phyloP scores from a whole-genome alignment of 2,797 vertebrate genomes.

The Microctenopoma steveboyesi region DNA sequence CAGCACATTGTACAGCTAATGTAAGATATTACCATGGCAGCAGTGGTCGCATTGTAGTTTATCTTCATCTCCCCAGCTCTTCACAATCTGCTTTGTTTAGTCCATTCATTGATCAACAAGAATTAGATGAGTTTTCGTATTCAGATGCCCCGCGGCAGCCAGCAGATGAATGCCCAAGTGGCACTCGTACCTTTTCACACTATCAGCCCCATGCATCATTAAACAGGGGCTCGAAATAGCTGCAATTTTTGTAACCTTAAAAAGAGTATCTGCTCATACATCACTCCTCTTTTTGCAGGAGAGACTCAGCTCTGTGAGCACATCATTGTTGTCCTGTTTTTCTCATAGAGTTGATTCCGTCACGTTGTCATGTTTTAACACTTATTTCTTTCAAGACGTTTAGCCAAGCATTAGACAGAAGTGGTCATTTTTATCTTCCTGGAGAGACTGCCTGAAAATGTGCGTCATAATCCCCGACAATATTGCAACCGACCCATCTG shows the following conservation, averaged over 20 bases:
- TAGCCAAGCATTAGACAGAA: not conserved
- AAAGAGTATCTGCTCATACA: constrained; percentile 47
- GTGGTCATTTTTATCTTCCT: not conserved
- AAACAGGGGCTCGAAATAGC: constrained; percentile 55
- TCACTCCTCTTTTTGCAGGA: constrained; percentile 43
- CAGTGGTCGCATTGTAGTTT: constrained; percentile 29
- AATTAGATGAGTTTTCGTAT: constrained; percentile 65
- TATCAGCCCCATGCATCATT: constrained; percentile 70
- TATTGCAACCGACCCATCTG: too few relatives aligned
- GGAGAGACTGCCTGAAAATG: not conserved
- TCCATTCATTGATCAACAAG: constrained; percentile 65
- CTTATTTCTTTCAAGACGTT: not conserved
- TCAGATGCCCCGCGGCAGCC: constrained; percentile 59
- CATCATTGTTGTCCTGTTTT: constrained; percentile 11
- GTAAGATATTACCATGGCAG: constrained; percentile 51
- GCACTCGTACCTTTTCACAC: constrained; percentile 61
- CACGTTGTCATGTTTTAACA: too few relatives aligned
- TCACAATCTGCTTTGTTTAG: constrained; percentile 61
- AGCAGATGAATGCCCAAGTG: constrained; percentile 65
- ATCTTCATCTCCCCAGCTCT: constrained; percentile 41
- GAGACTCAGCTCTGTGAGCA: constrained; percentile 21
- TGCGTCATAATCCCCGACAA: not conserved
- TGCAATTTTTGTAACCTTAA: constrained; percentile 55
- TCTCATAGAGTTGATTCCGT: not conserved
- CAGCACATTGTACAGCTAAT: constrained; percentile 45